phyloP scores from a whole-genome alignment of 2,797 vertebrate species.

The Clarias platycephalus region DNA sequence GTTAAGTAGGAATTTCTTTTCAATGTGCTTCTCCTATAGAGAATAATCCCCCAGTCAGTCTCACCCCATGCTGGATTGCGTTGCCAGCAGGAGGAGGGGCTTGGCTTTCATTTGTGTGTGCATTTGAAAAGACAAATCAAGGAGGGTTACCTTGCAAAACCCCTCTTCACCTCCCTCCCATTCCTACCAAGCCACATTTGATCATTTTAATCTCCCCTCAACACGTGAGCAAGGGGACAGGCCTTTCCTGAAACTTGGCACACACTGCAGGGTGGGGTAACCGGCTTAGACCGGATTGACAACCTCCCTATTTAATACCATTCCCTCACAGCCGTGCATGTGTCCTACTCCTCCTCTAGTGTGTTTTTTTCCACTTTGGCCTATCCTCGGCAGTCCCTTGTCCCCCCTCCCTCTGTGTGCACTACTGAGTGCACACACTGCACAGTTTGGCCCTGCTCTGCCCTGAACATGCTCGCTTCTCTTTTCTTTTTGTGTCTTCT shows the following conservation, averaged over 20 bases:
- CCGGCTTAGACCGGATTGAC: slow-evolving; percentile 88
- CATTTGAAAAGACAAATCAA: slow-evolving; percentile 66
- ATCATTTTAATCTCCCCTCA: slow-evolving; percentile 79
- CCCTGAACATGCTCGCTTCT: slow-evolving; percentile 55
- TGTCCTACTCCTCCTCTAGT: slow-evolving; percentile 68
- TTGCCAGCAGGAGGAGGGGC: slow-evolving; percentile 71
- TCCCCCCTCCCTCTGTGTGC: slow-evolving; percentile 36
- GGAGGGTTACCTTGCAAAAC: slow-evolving; percentile 69
- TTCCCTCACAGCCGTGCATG: slow-evolving; percentile 73
- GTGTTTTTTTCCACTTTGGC: slow-evolving; percentile 67
- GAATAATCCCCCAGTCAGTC: slow-evolving; percentile 59
- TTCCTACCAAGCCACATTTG: slow-evolving; percentile 71
- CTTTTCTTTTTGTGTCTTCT: slow-evolving; percentile 13
- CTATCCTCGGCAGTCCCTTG: slow-evolving; percentile 34
- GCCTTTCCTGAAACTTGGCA: slow-evolving; percentile 83
- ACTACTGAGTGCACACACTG: slow-evolving; percentile 65
- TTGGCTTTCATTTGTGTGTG: slow-evolving; percentile 48
- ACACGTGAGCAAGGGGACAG: slow-evolving; percentile 81
- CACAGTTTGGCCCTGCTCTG: slow-evolving; percentile 65
- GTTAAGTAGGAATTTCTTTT: slow-evolving; percentile 74
- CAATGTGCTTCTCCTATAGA: slow-evolving; percentile 64
- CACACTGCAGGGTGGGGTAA: slow-evolving; percentile 84
- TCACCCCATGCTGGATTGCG: slow-evolving; percentile 70
- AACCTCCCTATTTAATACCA: slow-evolving; percentile 81
- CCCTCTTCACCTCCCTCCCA: slow-evolving; percentile 58